Evolutionary conservation across 2,888 invertebrate genomes (phyloP).

Genomic region (Watsonalla cultraria): DNA sequence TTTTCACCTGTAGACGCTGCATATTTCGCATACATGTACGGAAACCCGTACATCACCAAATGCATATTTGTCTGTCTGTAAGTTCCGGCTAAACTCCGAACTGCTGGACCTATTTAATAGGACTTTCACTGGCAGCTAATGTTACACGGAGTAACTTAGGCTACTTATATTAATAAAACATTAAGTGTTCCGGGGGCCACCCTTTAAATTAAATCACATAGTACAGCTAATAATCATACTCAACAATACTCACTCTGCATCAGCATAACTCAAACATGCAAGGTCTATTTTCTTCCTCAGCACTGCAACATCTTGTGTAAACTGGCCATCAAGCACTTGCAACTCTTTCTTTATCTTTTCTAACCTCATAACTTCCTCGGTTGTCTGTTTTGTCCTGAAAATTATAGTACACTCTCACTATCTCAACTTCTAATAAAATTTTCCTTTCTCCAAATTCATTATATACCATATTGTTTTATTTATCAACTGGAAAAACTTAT

Average conservation of each 20-base stretch:
- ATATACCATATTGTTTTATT: constrained; percentile 46
- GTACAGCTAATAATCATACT: not conserved
- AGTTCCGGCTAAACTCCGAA: too few relatives aligned
- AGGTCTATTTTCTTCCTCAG: constrained; percentile 87
- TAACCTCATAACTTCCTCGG: constrained; percentile 82
- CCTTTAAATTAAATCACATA: not conserved
- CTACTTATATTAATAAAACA: too few relatives aligned
- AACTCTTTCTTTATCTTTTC: constrained; percentile 81
- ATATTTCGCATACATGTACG: too few relatives aligned
- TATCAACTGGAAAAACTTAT: constrained; percentile 40
- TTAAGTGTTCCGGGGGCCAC: too few relatives aligned
- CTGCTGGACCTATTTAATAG: too few relatives aligned
- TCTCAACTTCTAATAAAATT: not conserved
- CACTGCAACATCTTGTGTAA: constrained; percentile 87
- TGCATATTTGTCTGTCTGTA: too few relatives aligned
- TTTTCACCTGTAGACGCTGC: too few relatives aligned
- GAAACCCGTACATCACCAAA: too few relatives aligned
- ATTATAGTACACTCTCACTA: not conserved
- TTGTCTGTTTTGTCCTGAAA: constrained; percentile 84
- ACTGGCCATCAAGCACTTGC: constrained; percentile 80
- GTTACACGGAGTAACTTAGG: too few relatives aligned
- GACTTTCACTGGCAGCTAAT: too few relatives aligned
- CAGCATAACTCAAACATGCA: constrained; percentile 84
- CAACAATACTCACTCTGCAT: constrained; percentile 82
- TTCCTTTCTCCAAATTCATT: not conserved